These are phyloP conservation scores for Parasteatoda tepidariorum DNA, from an alignment of 1,140 invertebrate genomes.

Conservation along the genomic window DNA sequence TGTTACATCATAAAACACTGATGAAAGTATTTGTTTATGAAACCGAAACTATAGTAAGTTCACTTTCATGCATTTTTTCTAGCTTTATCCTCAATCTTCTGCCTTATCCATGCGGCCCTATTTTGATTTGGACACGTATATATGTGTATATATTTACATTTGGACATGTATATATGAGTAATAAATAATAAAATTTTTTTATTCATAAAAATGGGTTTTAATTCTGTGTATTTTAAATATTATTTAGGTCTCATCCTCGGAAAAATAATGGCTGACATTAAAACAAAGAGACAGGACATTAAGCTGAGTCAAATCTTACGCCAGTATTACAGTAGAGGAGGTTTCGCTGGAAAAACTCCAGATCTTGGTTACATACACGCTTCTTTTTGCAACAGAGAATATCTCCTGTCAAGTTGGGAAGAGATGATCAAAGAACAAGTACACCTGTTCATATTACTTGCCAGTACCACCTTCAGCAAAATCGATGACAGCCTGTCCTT, in stretches of 20 bases:
- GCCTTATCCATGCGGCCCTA: no score
- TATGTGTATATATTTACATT: no score
- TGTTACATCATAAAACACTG: no score
- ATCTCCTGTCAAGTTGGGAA: background rate
- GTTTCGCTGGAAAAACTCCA: background rate
- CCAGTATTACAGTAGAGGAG: conserved; percentile 16
- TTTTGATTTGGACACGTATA: no score
- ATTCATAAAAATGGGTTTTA: no score
- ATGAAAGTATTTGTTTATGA: no score
- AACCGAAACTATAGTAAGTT: no score
- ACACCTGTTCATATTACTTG: background rate
- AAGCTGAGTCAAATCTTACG: conserved; percentile 35
- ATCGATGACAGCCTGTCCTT: background rate
- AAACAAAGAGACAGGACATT: background rate
- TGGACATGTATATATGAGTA: no score
- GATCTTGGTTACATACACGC: background rate
- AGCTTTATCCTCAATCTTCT: no score
- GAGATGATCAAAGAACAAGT: background rate
- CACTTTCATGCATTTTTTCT: no score
- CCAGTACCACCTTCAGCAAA: background rate
- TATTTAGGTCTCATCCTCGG: conserved; percentile 29
- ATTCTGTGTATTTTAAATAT: no score
- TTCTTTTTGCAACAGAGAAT: conserved; percentile 36
- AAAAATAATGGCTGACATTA: background rate
- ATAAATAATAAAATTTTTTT: no score